These are phyloP conservation scores for Peromyscus melanophrys DNA, from an alignment of 2,797 vertebrate species.

Conservation along the genomic window DNA sequence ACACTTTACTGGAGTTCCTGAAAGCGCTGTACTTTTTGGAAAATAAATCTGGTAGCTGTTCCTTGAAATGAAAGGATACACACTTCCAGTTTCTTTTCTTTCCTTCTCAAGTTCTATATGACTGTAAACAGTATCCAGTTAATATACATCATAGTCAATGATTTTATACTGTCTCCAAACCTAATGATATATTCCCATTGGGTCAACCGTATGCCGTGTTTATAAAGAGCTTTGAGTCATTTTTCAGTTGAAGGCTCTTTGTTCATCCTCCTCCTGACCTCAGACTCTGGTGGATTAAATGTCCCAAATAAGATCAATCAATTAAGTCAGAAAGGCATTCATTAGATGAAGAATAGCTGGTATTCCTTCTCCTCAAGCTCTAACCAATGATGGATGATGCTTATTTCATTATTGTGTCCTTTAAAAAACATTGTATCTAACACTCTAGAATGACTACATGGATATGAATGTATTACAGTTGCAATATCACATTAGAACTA, in stretches of 20 bases:
- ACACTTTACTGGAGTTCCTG: not conserved
- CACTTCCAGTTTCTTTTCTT: not conserved
- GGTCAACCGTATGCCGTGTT: not conserved
- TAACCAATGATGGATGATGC: not conserved
- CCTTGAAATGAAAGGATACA: not conserved
- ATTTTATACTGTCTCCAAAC: not conserved
- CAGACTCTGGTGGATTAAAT: not conserved
- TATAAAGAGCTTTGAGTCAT: slow-evolving; percentile 22
- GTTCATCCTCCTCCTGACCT: slow-evolving; percentile 26
- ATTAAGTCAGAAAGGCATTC: not conserved
- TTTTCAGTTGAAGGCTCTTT: slow-evolving; percentile 47
- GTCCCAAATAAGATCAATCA: not conserved
- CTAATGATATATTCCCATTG: not conserved
- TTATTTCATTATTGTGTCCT: slow-evolving; percentile 34
- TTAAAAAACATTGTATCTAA: slow-evolving; percentile 25
- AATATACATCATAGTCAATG: not conserved
- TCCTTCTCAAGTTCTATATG: not conserved
- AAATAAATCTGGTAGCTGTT: not conserved
- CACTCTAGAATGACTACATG: slow-evolving; percentile 20
- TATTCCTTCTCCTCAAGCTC: slow-evolving; percentile 52
- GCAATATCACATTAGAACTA: slow-evolving; percentile 40
- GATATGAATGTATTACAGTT: not conserved
- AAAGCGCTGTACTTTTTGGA: not conserved
- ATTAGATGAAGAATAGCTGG: slow-evolving; percentile 6
- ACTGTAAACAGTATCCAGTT: not conserved